Percentiles rank a stretch among this genome's conserved stretches.
phyloP scores from a whole-genome alignment of 35 echinoderm and acorn worm species.

The Anneissia japonica region DNA sequence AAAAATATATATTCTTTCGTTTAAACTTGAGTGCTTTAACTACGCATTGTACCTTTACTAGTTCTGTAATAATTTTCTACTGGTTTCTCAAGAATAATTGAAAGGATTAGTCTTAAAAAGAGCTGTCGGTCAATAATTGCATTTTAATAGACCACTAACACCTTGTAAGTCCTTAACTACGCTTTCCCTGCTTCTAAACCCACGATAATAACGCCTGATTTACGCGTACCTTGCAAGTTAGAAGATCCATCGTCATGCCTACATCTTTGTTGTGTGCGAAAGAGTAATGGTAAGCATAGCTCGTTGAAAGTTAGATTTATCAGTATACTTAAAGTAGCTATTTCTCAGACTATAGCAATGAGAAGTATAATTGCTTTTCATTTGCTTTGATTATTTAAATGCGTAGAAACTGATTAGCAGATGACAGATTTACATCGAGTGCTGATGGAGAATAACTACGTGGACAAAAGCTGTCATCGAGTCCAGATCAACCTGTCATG shows the following conservation, averaged over 20 bases:
- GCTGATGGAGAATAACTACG: not conserved
- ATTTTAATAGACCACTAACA: not conserved
- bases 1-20: no score
- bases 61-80: no score
- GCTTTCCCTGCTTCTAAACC: not conserved
- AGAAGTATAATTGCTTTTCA: not conserved
- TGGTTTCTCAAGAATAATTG: no score
- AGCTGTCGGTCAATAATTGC: not conserved
- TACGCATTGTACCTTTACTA: no score
- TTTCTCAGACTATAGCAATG: not conserved
- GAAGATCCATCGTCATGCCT: not conserved
- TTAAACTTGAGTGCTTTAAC: no score
- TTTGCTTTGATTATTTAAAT: not conserved
- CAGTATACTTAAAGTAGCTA: not conserved
- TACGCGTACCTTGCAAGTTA: not conserved
- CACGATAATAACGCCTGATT: not conserved
- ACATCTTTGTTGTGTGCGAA: not conserved
- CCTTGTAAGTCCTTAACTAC: not conserved
- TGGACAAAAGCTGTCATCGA: not conserved
- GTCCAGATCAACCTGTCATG: not conserved
- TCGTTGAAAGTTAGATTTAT: not conserved
- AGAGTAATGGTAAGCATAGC: not conserved
- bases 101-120: not conserved
- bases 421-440: not conserved
- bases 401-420: not conserved